Conservation (phyloP, 2,797 vertebrate genomes). For the Gallinago nigripennis region DNA sequence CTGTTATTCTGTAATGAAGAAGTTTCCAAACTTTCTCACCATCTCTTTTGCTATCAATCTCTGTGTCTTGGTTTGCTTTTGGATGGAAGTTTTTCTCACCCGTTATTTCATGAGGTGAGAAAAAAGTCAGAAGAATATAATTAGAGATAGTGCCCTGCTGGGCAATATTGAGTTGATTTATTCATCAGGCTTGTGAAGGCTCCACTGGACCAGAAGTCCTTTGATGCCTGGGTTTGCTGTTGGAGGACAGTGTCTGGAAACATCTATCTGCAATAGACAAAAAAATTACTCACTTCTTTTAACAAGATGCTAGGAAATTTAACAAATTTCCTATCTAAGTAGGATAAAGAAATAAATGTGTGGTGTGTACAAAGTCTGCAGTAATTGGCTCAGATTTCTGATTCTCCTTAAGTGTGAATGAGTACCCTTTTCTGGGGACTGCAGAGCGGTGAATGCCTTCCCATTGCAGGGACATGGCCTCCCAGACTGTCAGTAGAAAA, state of each 20-base stretch:
- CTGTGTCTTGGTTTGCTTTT: background rate
- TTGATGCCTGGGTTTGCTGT: background rate
- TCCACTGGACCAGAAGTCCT: background rate
- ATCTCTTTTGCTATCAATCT: rapidly evolving
- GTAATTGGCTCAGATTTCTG: background rate
- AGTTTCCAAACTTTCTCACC: background rate
- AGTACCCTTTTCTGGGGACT: background rate
- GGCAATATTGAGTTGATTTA: background rate
- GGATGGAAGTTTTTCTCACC: background rate
- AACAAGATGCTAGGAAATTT: background rate
- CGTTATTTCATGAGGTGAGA: background rate
- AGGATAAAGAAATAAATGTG: background rate
- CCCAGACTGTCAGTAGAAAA: background rate
- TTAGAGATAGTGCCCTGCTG: background rate
- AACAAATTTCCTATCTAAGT: background rate
- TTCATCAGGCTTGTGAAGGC: background rate
- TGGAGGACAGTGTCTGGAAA: background rate
- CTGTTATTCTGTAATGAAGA: background rate
- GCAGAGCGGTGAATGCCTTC: background rate
- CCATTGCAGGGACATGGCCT: background rate
- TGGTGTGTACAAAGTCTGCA: background rate
- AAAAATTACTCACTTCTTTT: background rate
- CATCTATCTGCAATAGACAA: background rate
- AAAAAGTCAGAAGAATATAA: slow-evolving; percentile 10
- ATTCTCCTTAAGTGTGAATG: background rate